Evolutionary conservation across 1,140 invertebrate genomes (phyloP).

Genomic region (Dendrolimus kikuchii): DNA sequence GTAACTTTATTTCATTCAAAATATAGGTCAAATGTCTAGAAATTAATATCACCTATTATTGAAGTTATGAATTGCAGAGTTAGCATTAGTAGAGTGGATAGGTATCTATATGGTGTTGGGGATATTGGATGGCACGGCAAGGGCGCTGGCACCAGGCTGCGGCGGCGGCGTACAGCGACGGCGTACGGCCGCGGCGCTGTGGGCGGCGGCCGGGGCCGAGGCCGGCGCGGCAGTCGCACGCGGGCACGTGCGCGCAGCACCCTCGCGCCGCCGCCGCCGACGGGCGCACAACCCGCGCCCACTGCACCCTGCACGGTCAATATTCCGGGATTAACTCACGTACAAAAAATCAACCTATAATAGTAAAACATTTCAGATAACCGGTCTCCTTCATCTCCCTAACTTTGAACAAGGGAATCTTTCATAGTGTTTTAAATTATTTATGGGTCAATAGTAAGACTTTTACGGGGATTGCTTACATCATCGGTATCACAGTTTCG

Average conservation of each 20-base stretch:
- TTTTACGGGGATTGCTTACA: slow-evolving; percentile 51
- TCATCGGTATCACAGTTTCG: slow-evolving; percentile 48
- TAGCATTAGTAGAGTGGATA: slow-evolving; percentile 1
- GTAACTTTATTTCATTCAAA: too few species aligned
- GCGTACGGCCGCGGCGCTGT: slow-evolving; percentile 29
- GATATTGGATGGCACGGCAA: slow-evolving; percentile 19
- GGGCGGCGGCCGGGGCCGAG: slow-evolving; percentile 33
- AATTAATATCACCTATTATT: too few species aligned
- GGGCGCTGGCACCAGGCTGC: slow-evolving; percentile 13
- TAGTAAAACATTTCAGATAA: slow-evolving; percentile 2
- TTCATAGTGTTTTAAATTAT: slow-evolving; percentile 27
- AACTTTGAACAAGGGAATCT: slow-evolving; percentile 8
- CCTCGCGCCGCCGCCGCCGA: slow-evolving; percentile 37
- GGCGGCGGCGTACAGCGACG: slow-evolving; percentile 26
- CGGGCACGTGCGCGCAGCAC: slow-evolving; percentile 59
- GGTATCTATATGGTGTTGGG: slow-evolving; percentile 27
- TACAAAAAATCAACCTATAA: slow-evolving; percentile 6
- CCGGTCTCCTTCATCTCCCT: not conserved
- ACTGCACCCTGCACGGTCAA: slow-evolving; percentile 36
- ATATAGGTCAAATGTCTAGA: too few species aligned
- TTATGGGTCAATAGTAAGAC: slow-evolving; percentile 55
- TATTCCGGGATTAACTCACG: slow-evolving; percentile 27
- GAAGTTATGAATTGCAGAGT: too few species aligned
- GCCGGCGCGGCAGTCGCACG: slow-evolving; percentile 58
- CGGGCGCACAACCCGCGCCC: slow-evolving; percentile 34